These are phyloP conservation scores for Scarus forsteni DNA, from an alignment of 2,797 vertebrate genomes.

Conservation along the genomic window DNA sequence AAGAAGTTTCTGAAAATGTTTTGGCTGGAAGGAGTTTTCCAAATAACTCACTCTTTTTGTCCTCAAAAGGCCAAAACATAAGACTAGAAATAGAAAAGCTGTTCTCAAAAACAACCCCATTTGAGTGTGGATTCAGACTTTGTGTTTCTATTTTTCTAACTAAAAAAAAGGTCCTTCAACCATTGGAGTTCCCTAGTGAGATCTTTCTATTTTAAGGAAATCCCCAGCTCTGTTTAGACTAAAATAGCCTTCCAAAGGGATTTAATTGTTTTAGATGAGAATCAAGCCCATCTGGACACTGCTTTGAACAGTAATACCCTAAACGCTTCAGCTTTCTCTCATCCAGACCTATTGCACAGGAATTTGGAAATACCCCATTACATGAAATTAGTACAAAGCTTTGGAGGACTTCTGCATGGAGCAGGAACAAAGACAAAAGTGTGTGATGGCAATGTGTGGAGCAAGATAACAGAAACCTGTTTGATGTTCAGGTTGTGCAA, in stretches of 20 bases:
- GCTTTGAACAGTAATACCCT: neutral
- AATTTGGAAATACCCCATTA: neutral
- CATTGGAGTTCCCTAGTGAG: neutral
- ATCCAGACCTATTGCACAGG: neutral
- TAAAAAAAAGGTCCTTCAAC: too few species aligned
- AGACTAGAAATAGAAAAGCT: too few species aligned
- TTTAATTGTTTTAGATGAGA: neutral
- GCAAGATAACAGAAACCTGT: slow-evolving; percentile 40
- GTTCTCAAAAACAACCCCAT: too few species aligned
- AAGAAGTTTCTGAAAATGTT: too few species aligned
- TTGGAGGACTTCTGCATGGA: slow-evolving; percentile 8
- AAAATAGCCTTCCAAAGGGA: neutral
- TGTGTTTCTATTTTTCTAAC: neutral
- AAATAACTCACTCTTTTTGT: too few species aligned
- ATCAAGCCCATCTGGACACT: neutral
- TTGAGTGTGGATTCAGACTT: too few species aligned
- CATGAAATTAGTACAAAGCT: slow-evolving; percentile 30
- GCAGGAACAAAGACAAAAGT: slow-evolving; percentile 22
- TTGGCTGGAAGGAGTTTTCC: too few species aligned
- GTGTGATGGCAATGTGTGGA: slow-evolving; percentile 17
- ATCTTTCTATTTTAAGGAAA: neutral
- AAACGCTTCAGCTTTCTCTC: neutral
- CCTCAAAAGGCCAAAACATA: too few species aligned
- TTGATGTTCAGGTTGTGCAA: slow-evolving; percentile 33
- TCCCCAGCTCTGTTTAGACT: neutral